Base-by-base conservation (phyloP, 1,140 invertebrate species). In the Macrocentrus cingulum region DNA sequence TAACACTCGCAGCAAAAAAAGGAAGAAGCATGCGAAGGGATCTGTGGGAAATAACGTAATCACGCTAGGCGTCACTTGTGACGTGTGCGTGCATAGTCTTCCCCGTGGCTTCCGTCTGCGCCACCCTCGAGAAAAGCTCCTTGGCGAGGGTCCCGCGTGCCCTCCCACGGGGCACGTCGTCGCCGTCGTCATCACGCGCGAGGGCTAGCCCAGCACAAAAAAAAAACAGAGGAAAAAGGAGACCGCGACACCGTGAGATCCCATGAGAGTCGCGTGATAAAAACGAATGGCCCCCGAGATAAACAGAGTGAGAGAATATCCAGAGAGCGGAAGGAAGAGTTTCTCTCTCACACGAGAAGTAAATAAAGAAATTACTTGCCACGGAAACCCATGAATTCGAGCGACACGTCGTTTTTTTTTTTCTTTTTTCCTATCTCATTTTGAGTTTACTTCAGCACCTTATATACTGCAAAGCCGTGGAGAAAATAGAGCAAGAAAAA, bases 361-460 rank as follows among this genome's bases (percentile, higher is more conserved):
- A 72, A 79, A 77, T 77, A 77, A 77, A 79, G 70, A 77, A 79
- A 79, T 79, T 77, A 79, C 75, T 68, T 61, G 66, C 62, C 66
- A 63, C 65, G 48, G 66, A 59, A 59, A 44, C 37, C 54, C 68
- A 62, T 75, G 18, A 39, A 46, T 19, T 54, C 15, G 13, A 46
- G 13, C 19, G 8, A 37, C 6, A n/a, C 13, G n/a, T n/a, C n/a
- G n/a, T n/a, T n/a, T n/a, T n/a, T n/a, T n/a, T n/a, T n/a, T n/a
- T n/a, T n/a, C 29, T 13, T 7, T 23, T 37, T 37, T 51, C 29
- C 46, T 42, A 53, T 46, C 51, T 51, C 18, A 36, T 64, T 64
- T 64, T 65, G 62, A 64, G 7, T 37, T 51, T 51, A 19, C 11
- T 29, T 15, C 19, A 23, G 0, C 3, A 48, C 16, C 19, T 9